Conservation (phyloP, 2,888 invertebrate genomes). For the Mactromeris polynyma region DNA sequence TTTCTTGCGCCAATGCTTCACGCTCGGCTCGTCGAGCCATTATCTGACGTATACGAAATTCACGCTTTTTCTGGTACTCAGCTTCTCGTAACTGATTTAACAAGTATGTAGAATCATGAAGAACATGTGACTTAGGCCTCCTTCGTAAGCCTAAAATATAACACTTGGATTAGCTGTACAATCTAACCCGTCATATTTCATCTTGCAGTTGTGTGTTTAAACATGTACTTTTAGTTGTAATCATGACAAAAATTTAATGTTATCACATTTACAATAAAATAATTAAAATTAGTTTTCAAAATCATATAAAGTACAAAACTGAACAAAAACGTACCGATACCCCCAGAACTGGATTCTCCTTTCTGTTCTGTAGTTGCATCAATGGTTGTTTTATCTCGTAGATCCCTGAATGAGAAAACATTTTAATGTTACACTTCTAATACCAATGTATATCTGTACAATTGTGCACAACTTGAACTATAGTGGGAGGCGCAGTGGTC, state of each 20-base stretch:
- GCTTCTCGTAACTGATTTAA: slow-evolving; percentile 86
- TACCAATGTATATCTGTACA: no score
- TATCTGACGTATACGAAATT: slow-evolving; percentile 83
- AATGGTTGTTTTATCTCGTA: slow-evolving; percentile 85
- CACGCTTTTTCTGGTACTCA: slow-evolving; percentile 84
- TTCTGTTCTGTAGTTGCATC: slow-evolving; percentile 80
- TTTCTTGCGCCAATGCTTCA: slow-evolving; percentile 87
- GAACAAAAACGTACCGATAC: slow-evolving; percentile 14
- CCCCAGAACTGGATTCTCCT: slow-evolving; percentile 33
- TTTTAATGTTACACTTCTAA: background rate
- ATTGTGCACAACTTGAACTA: no score
- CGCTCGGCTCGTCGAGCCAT: slow-evolving; percentile 87
- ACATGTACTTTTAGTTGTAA: no score
- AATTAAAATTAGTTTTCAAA: no score
- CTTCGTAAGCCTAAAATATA: slow-evolving; percentile 71
- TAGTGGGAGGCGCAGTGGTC: no score
- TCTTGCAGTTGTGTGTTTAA: no score
- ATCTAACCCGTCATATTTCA: no score
- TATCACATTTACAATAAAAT: no score
- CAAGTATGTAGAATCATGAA: slow-evolving; percentile 84
- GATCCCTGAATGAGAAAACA: slow-evolving; percentile 79
- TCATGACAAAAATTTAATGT: no score
- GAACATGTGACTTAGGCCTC: slow-evolving; percentile 75
- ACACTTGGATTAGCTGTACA: background rate
- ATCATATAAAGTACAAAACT: background rate